Conservation (phyloP, 2,797 vertebrate species). For the Gila robusta region DNA sequence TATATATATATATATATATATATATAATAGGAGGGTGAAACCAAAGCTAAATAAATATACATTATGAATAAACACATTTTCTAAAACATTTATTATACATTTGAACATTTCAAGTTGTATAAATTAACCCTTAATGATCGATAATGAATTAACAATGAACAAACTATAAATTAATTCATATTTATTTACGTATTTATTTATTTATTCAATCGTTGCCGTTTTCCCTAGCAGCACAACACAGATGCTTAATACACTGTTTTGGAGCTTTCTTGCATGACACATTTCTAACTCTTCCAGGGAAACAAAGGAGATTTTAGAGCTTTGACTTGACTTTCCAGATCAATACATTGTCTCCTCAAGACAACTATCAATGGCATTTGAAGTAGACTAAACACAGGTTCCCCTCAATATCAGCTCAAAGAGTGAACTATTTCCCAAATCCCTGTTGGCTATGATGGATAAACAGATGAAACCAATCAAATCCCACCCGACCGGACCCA, state of each 20-base stretch:
- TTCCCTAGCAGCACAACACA: background rate
- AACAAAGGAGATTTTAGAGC: slow-evolving; percentile 75
- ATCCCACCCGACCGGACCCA: slow-evolving; percentile 66
- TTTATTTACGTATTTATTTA: background rate
- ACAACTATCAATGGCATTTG: slow-evolving; percentile 83
- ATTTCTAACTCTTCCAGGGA: slow-evolving; percentile 76
- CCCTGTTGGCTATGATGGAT: slow-evolving; percentile 77
- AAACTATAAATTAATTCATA: no score
- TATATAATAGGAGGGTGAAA: background rate
- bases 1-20: no score
- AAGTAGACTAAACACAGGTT: slow-evolving; percentile 83
- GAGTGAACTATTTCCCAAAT: slow-evolving; percentile 75
- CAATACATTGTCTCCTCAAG: slow-evolving; percentile 82
- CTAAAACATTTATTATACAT: background rate
- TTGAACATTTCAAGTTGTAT: background rate
- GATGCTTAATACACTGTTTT: slow-evolving; percentile 73
- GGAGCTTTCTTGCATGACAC: slow-evolving; percentile 79
- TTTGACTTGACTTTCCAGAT: slow-evolving; percentile 80
- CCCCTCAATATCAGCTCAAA: slow-evolving; percentile 80
- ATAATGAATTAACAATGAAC: background rate
- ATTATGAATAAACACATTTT: background rate
- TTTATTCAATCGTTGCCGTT: background rate
- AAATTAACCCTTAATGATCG: no score
- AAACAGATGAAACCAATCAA: slow-evolving; percentile 78
- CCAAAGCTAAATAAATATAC: background rate